Conservation (phyloP, 2,797 vertebrate species). For the Columba guinea region DNA sequence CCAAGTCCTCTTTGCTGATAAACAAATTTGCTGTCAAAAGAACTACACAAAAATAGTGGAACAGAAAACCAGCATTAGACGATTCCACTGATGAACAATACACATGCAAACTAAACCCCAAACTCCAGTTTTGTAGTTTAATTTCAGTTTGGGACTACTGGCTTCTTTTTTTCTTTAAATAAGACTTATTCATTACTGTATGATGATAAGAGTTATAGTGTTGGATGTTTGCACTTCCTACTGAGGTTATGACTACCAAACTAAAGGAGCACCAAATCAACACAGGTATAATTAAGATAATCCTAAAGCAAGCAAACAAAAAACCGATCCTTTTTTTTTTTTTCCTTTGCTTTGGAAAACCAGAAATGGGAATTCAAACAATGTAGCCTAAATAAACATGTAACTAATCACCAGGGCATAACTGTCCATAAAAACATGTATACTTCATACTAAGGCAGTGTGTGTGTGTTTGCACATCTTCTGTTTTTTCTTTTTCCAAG, state of each 20-base stretch:
- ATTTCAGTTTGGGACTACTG: neutral
- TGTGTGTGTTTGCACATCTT: neutral
- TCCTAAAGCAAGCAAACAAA: neutral
- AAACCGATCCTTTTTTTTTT: no score
- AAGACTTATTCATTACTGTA: neutral
- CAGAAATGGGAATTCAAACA: neutral
- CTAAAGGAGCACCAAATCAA: neutral
- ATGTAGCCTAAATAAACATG: neutral
- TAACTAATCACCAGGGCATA: neutral
- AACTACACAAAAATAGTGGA: slow-evolving; percentile 77
- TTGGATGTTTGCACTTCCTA: neutral
- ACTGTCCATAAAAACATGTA: neutral
- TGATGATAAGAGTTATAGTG: neutral
- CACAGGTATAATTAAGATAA: neutral
- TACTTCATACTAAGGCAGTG: neutral
- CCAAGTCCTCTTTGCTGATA: slow-evolving; percentile 91
- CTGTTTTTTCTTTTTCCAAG: neutral
- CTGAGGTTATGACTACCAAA: neutral
- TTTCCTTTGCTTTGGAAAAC: neutral
- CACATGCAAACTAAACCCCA: neutral
- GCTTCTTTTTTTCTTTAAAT: neutral
- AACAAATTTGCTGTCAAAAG: slow-evolving; percentile 84
- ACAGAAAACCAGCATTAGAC: slow-evolving; percentile 21
- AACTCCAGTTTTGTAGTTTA: neutral
- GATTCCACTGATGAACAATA: neutral